A percentile compares a stretch with the other conserved stretches of the same genome.
phyloP scores from a whole-genome alignment of 1,140 invertebrate species.

The Cydia fagiglandana region DNA sequence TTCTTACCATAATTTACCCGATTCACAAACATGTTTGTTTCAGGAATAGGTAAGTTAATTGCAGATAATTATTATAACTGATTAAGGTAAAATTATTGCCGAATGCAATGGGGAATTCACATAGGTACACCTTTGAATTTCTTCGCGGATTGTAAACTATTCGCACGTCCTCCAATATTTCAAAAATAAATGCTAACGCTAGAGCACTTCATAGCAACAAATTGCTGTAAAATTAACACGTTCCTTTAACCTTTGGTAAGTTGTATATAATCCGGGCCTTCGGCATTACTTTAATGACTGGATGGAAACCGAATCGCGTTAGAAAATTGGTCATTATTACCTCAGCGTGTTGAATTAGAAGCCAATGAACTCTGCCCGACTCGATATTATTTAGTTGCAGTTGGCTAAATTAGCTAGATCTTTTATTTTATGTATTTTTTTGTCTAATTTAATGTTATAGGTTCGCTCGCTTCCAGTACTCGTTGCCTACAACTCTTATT shows the following conservation, averaged over 20 bases:
- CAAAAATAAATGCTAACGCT: background rate
- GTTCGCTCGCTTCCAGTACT: too few relatives aligned
- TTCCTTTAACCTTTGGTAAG: background rate
- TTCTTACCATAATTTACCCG: too few relatives aligned
- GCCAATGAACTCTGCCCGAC: slow-evolving; percentile 52
- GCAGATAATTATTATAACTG: too few relatives aligned
- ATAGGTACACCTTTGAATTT: too few relatives aligned
- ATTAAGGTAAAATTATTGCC: too few relatives aligned
- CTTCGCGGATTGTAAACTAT: background rate
- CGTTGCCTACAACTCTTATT: too few relatives aligned
- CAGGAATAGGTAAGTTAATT: too few relatives aligned
- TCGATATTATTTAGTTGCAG: slow-evolving; percentile 4
- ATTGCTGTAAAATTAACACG: background rate
- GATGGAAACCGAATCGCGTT: slow-evolving; percentile 41
- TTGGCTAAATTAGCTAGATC: background rate
- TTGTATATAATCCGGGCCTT: slow-evolving; percentile 14
- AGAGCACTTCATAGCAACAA: background rate
- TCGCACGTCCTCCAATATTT: slow-evolving; percentile 1
- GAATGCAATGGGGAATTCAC: too few relatives aligned
- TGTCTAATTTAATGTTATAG: too few relatives aligned
- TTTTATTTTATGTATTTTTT: background rate
- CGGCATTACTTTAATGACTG: slow-evolving; percentile 34
- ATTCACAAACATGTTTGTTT: too few relatives aligned
- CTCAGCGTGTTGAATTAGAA: slow-evolving; percentile 47
- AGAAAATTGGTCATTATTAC: slow-evolving; percentile 55